Evolutionary conservation across 2,113 vertebrate genomes (phyloP).

Genomic region (Symphodus melops): DNA sequence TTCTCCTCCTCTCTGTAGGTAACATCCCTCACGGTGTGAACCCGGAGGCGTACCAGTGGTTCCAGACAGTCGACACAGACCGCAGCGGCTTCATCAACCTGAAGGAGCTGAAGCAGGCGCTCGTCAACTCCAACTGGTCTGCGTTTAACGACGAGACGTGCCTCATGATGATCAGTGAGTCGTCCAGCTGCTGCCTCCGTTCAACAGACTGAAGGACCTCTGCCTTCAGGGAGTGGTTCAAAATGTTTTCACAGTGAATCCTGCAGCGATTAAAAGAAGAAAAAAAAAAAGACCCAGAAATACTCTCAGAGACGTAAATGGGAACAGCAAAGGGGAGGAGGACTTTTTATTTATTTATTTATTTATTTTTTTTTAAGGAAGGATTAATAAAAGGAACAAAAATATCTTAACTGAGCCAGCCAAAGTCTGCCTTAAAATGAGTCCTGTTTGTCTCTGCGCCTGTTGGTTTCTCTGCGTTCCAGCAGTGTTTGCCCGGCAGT

Average conservation of each 20-base stretch:
- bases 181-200: neutral
- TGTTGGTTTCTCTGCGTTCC: conserved; percentile 44
- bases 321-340: neutral
- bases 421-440: conserved; percentile 7
- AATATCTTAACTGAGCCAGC: neutral
- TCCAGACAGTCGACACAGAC: conserved; percentile 90
- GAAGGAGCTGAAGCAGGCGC: conserved; percentile 94
- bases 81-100: conserved; percentile 91
- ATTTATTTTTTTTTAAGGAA: too few species aligned
- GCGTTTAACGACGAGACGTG: conserved; percentile 95
- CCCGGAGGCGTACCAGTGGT: conserved; percentile 93
- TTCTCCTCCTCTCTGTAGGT: conserved; percentile 74
- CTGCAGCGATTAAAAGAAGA: neutral
- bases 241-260: neutral
- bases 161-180: conserved; percentile 97
- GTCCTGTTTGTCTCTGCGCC: conserved; percentile 14
- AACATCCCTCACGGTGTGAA: conserved; percentile 87
- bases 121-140: conserved; percentile 96
- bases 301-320: neutral
- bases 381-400: too few species aligned
- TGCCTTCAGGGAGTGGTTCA: neutral
- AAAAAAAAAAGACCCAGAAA: neutral
- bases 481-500: conserved; percentile 21
- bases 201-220: neutral
- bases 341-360: too few species aligned